phyloP scores from a whole-genome alignment of 2,888 invertebrate genomes.

The Neelides folsomi region DNA sequence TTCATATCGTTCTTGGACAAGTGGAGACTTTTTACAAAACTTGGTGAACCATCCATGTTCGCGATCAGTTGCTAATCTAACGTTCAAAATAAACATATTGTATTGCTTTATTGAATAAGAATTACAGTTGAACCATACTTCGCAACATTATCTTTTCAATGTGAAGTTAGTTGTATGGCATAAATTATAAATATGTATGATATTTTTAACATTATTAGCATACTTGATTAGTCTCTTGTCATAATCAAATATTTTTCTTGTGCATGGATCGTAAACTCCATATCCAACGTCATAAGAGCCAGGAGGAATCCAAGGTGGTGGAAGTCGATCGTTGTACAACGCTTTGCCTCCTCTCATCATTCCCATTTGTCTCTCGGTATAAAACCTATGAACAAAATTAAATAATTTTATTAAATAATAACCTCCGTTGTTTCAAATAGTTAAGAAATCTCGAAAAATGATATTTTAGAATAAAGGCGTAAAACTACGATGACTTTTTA shows the following conservation, averaged over 20 bases:
- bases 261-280: conserved; percentile 25
- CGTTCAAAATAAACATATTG: not conserved
- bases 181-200: no score
- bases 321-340: conserved; percentile 17
- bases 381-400: no score
- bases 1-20: conserved; percentile 15
- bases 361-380: no score
- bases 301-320: conserved; percentile 18
- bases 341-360: conserved; percentile 11
- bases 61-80: conserved; percentile 7
- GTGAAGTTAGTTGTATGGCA: no score
- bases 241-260: conserved; percentile 15
- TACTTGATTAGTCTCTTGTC: conserved; percentile 6
- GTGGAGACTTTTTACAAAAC: conserved; percentile 18
- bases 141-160: no score
- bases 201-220: no score
- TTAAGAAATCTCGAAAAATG: no score
- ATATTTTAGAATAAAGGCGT: no score
- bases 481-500: conserved; percentile 22
- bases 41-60: conserved; percentile 24
- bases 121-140: no score
- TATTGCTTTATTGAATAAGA: no score
- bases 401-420: no score
- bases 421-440: no score
- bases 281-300: conserved; percentile 27